Percentiles rank a stretch among this genome's conserved stretches.
Evolutionary conservation across 2,797 vertebrate species (phyloP).

Genomic region (Labeo calbasu): DNA sequence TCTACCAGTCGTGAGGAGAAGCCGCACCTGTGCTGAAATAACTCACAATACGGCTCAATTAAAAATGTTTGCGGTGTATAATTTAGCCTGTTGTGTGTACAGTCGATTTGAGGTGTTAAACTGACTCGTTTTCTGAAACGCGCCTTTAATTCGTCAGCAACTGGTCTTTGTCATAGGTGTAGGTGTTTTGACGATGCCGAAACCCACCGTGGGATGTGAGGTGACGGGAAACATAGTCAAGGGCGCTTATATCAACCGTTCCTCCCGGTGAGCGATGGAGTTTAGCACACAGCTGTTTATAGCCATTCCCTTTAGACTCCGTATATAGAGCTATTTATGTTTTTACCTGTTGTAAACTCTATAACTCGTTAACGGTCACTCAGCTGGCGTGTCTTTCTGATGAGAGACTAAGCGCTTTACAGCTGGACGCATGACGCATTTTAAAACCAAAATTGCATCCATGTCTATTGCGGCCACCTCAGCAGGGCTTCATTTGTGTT

Average conservation of each 20-base stretch:
- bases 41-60: not conserved
- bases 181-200: conserved; percentile 3
- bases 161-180: conserved; percentile 10
- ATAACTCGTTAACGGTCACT: not conserved
- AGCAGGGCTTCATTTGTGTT: conserved; percentile 45
- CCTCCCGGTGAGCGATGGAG: not conserved
- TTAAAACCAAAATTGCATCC: conserved; percentile 36
- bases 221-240: not conserved
- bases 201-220: not conserved
- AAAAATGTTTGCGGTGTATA: not conserved
- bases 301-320: not conserved
- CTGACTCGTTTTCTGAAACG: not conserved
- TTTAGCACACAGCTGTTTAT: not conserved
- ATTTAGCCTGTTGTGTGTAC: not conserved
- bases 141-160: not conserved
- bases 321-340: not conserved
- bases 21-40: conserved; percentile 39
- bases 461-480: conserved; percentile 39
- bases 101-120: not conserved
- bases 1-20: conserved; percentile 16
- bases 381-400: conserved; percentile 7
- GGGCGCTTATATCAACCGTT: not conserved
- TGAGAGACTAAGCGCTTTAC: conserved; percentile 8
- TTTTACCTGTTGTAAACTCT: conserved; percentile 18
- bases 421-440: conserved; percentile 1